phyloP scores from a whole-genome alignment of 2,797 vertebrate species.

The Oceanodroma leucorhoa region DNA sequence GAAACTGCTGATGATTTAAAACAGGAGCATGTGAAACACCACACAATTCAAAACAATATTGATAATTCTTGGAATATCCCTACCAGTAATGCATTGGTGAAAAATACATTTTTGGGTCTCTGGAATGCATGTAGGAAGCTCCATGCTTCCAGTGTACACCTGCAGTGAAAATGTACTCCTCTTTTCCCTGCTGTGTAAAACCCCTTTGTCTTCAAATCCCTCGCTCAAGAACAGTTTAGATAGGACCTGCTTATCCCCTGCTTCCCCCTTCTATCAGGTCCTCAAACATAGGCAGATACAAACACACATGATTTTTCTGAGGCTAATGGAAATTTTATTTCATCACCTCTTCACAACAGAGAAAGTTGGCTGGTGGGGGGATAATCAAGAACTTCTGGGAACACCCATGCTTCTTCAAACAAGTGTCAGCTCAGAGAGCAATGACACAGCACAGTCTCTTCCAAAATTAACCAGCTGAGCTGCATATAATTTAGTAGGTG shows the following conservation, averaged over 20 bases:
- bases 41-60: background rate
- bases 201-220: background rate
- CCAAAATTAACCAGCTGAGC: background rate
- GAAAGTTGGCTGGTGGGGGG: background rate
- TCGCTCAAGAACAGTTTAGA: background rate
- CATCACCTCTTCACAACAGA: background rate
- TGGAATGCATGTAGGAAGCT: background rate
- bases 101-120: background rate
- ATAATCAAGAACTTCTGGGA: background rate
- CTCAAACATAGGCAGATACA: background rate
- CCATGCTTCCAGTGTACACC: background rate
- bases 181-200: background rate
- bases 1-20: background rate
- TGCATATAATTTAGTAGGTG: background rate
- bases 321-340: background rate
- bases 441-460: background rate
- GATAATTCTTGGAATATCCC: background rate
- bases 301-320: background rate
- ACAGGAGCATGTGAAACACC: background rate
- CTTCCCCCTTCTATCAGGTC: background rate
- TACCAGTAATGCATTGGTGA: background rate
- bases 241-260: background rate
- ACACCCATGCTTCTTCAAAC: background rate
- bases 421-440: background rate
- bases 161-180: background rate